These are phyloP conservation scores for Saimiri boliviensis DNA, from an alignment of 2,113 vertebrate species.

Conservation along the genomic window DNA sequence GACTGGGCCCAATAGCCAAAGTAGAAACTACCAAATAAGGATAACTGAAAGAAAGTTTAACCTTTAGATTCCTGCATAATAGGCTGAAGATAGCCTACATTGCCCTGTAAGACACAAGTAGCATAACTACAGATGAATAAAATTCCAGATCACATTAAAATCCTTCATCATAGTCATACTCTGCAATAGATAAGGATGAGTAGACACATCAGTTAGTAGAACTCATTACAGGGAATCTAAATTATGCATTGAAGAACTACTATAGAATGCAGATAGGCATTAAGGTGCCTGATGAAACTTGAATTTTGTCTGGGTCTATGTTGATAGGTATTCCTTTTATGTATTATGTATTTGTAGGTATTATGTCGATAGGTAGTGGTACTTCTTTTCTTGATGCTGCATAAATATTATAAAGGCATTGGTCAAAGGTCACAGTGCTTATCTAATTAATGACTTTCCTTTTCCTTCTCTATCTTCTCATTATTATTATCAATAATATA, in stretches of 20 bases:
- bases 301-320: background rate
- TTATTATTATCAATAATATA: slow-evolving; percentile 23
- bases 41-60: background rate
- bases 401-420: slow-evolving; percentile 11
- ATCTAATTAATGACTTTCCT: slow-evolving; percentile 53
- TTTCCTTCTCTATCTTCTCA: background rate
- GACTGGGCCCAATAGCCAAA: background rate
- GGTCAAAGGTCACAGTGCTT: slow-evolving; percentile 53
- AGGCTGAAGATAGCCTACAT: background rate
- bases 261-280: slow-evolving; percentile 70
- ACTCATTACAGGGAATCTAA: slow-evolving; percentile 70
- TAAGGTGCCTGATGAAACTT: slow-evolving; percentile 61
- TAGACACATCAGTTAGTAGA: slow-evolving; percentile 55
- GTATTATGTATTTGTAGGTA: background rate
- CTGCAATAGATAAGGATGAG: slow-evolving; percentile 35
- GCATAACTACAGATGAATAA: background rate
- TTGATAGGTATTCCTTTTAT: background rate
- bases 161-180: slow-evolving; percentile 21
- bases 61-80: background rate
- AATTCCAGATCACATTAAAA: slow-evolving; percentile 20
- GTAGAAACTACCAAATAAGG: background rate
- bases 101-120: background rate
- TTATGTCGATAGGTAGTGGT: background rate
- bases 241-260: slow-evolving; percentile 73
- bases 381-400: background rate